phyloP scores from a whole-genome alignment of 37 sponge, comb jelly and placozoan genomes.

The Axinella damicornis region DNA sequence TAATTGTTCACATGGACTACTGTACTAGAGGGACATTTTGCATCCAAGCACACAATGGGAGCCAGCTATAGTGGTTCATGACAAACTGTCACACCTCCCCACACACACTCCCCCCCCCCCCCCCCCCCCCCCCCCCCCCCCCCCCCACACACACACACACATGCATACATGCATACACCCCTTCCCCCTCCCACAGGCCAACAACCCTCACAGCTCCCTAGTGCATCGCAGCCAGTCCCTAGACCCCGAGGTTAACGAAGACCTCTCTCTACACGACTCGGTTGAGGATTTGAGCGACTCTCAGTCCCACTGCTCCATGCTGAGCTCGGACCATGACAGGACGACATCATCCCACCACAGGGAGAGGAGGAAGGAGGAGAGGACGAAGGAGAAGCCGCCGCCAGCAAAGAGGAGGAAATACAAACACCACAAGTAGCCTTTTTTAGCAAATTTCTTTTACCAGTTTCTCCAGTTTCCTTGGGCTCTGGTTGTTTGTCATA shows the following conservation, averaged over 20 bases:
- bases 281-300: slow-evolving; percentile 62
- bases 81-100: too few relatives aligned
- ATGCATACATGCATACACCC: background rate
- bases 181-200: slow-evolving; percentile 27
- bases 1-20: too few relatives aligned
- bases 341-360: slow-evolving; percentile 1
- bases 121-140: background rate
- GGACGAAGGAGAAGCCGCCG: slow-evolving; percentile 22
- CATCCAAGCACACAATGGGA: too few relatives aligned
- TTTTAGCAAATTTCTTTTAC: too few relatives aligned
- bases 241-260: slow-evolving; percentile 30
- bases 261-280: slow-evolving; percentile 53
- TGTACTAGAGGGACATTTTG: too few relatives aligned
- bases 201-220: slow-evolving; percentile 34
- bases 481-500: too few relatives aligned
- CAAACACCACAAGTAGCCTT: slow-evolving; percentile 49
- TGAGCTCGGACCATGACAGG: slow-evolving; percentile 60
- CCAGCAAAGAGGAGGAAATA: slow-evolving; percentile 61
- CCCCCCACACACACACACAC: background rate
- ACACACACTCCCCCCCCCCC: too few relatives aligned
- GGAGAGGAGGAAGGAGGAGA: slow-evolving; percentile 9
- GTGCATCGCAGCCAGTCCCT: background rate
- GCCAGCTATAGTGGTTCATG: too few relatives aligned
- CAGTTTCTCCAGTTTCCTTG: too few relatives aligned
- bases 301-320: slow-evolving; percentile 69